Percentiles rank a stretch among this genome's conserved stretches.
Conservation (phyloP, 2,797 vertebrate genomes). For the Morelia viridis region DNA sequence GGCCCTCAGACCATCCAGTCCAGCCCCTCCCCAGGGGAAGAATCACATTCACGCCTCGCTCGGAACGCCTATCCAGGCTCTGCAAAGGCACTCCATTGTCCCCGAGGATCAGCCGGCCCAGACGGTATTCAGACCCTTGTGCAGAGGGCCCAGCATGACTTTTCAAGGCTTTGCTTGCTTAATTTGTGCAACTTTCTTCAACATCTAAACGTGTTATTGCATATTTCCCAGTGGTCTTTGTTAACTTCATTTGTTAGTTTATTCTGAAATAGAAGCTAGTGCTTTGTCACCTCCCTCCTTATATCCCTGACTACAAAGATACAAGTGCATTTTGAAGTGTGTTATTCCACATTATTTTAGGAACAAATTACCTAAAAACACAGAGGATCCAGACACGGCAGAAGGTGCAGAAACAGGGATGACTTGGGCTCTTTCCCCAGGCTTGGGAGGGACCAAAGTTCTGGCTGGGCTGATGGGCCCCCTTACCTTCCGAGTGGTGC, state of each 20-base stretch:
- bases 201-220: too few species aligned
- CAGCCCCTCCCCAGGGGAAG: not conserved
- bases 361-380: not conserved
- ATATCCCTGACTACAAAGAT: not conserved
- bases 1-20: not conserved
- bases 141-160: not conserved
- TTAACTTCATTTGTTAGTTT: not conserved
- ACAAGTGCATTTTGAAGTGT: too few species aligned
- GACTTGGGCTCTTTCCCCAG: not conserved
- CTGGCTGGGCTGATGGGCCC: not conserved
- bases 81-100: not conserved
- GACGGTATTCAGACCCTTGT: not conserved
- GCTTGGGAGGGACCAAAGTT: too few species aligned
- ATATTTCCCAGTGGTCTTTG: not conserved
- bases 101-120: not conserved
- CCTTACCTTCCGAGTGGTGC: slow-evolving; percentile 96
- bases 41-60: too few species aligned
- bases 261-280: not conserved
- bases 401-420: not conserved
- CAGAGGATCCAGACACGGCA: not conserved
- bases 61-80: too few species aligned
- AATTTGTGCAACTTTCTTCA: not conserved
- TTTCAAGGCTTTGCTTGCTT: not conserved
- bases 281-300: not conserved
- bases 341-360: not conserved